Base-by-base conservation (phyloP, 2,888 invertebrate species). In the Biston stratarius region DNA sequence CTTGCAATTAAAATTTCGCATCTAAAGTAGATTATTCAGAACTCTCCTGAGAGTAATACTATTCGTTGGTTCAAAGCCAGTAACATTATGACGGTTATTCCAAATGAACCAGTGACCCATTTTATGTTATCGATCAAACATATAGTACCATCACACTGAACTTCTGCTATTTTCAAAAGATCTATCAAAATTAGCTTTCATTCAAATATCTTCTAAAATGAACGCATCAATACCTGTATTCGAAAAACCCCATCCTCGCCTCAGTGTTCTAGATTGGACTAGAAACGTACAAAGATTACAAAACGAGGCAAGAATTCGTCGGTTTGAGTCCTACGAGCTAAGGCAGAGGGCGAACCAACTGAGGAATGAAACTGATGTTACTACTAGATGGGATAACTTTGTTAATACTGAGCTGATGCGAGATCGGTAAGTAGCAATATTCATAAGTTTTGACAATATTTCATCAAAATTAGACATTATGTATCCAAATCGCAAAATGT, bases 321-420 rank as follows among this genome's bases (percentile, higher is more conserved):
- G 96, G 51, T 91, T 92, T 15, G 96, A 97, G 77, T 95, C 97
- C 0, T 96, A 96, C 72, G 94, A 95, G 62, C 86, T 97, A 38
- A 94, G 97, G 36, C 96, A 97, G 82, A 94, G 95, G 57, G 95
- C 96, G 0, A 95, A 96, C 56, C 96, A 96, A 72, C 87, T 97
- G 61, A 94, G 97, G 53, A 96, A 97, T 79, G 97, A 97, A 83
- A 96, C 96, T 0, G 90, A 94, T 59, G 95, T 97, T 38, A 96
- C 96, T 69, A 96, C 97, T 0, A 94, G 95, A 79, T 98, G 97
- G 97, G 96, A 97, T 79, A 96, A 95, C 62, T 96, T 96, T 76
- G 95, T 96, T 77, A 97, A 97, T 74, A 96, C 96, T 85, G 95
- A 96, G 64, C 92, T 96, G 36, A 88, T 97, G 64, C 90, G 95